Evolutionary conservation across 1,140 invertebrate genomes (phyloP).

Genomic region (Drosophila melanogaster): Release_6_plus_ISO1_MT NT_033777.3:24573001-24573500

Average conservation of each 20-base stretch:
- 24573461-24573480: conserved; percentile 62
- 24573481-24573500: conserved; percentile 34
- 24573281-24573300: conserved; percentile 48
- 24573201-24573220: conserved; percentile 21
- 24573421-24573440: conserved; percentile 2
- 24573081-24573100: conserved; percentile 70
- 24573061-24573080: conserved; percentile 44
- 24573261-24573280: conserved; percentile 42
- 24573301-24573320: conserved; percentile 70
- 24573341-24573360: conserved; percentile 26
- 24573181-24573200: conserved; percentile 41
- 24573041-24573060: conserved; percentile 54
- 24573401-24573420: conserved; percentile 10
- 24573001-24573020: conserved; percentile 82
- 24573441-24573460: background rate
- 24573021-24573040: conserved; percentile 75
- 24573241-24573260: conserved; percentile 31
- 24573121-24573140: conserved; percentile 63
- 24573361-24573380: conserved; percentile 25
- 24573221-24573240: conserved; percentile 32
- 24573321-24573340: conserved; percentile 38
- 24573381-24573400: conserved; percentile 24
- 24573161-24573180: conserved; percentile 68
- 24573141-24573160: conserved; percentile 65
- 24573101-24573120: conserved; percentile 80